phyloP scores from a whole-genome alignment of 2,888 invertebrate genomes.

The Acronicta aceris region DNA sequence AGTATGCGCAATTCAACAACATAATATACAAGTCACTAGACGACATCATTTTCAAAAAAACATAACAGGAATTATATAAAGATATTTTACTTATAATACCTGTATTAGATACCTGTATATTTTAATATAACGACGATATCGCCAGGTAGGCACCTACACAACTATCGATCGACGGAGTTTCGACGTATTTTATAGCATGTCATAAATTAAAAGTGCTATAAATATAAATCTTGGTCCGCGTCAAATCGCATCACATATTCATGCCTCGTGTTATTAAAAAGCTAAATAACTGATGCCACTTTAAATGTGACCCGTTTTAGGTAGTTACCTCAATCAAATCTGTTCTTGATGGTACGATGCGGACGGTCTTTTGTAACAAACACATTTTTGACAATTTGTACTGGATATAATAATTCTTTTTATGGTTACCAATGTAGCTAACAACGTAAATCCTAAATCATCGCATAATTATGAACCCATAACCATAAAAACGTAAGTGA shows the following conservation, averaged over 20 bases:
- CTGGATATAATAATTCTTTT: too few relatives aligned
- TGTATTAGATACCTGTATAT: constrained; percentile 31
- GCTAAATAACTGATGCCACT: constrained; percentile 71
- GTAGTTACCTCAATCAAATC: constrained; percentile 45
- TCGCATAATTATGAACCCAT: too few relatives aligned
- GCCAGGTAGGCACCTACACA: constrained; percentile 63
- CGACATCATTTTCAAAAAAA: constrained; percentile 20
- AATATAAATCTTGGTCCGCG: constrained; percentile 84
- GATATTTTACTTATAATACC: too few relatives aligned
- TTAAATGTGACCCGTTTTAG: constrained; percentile 59
- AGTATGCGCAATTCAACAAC: too few relatives aligned
- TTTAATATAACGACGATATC: constrained; percentile 47
- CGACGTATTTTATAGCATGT: constrained; percentile 79
- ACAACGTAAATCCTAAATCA: too few relatives aligned
- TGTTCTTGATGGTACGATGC: constrained; percentile 18
- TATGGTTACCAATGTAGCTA: too few relatives aligned
- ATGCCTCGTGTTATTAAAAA: constrained; percentile 78
- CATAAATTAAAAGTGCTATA: constrained; percentile 85
- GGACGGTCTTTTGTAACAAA: constrained; percentile 4
- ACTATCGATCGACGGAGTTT: constrained; percentile 74
- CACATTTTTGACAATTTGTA: constrained; percentile 13
- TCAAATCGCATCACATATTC: constrained; percentile 85
- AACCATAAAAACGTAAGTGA: too few relatives aligned
- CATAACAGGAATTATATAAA: neutral
- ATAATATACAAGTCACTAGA: constrained; percentile 3